Percentiles rank a stretch among this genome's conserved stretches.
Evolutionary conservation across 2,797 vertebrate species (phyloP).

Genomic region (Rhincodon typus): DNA sequence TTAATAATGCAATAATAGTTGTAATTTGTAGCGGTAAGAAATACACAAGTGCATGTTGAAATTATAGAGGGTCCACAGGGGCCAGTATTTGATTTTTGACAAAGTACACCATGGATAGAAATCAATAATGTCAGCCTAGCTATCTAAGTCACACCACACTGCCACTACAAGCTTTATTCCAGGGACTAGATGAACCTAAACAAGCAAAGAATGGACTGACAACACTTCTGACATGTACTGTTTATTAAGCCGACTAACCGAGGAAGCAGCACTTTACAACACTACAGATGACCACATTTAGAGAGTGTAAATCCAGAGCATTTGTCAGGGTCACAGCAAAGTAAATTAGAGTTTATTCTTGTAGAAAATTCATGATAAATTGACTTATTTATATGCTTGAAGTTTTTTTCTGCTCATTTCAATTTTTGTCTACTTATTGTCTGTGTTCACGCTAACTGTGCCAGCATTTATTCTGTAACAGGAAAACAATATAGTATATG

Average conservation of each 20-base stretch:
- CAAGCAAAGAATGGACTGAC: slow-evolving; percentile 91
- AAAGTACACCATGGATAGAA: slow-evolving; percentile 89
- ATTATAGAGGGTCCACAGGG: slow-evolving; percentile 94
- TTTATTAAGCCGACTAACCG: slow-evolving; percentile 79
- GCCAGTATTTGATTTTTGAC: slow-evolving; percentile 98
- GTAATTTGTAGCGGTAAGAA: slow-evolving; percentile 51
- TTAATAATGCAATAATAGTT: slow-evolving; percentile 27
- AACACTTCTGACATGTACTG: slow-evolving; percentile 79
- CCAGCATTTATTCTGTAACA: not conserved
- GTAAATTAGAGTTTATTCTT: slow-evolving; percentile 89
- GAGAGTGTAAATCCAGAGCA: slow-evolving; percentile 62
- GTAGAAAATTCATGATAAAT: slow-evolving; percentile 92
- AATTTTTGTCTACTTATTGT: slow-evolving; percentile 29
- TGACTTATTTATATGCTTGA: slow-evolving; percentile 99
- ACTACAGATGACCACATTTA: slow-evolving; percentile 76
- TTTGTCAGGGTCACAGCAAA: slow-evolving; percentile 85
- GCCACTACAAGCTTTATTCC: slow-evolving; percentile 68
- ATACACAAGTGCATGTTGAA: slow-evolving; percentile 80
- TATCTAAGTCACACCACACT: slow-evolving; percentile 65
- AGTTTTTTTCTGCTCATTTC: slow-evolving; percentile 51
- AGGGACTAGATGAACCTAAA: slow-evolving; percentile 81
- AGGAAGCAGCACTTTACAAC: slow-evolving; percentile 67
- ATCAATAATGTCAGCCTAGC: slow-evolving; percentile 84
- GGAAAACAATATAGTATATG: not conserved
- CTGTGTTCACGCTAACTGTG: not conserved